phyloP scores from a whole-genome alignment of 2,113 vertebrate species.

The Chloroceryle aenea region DNA sequence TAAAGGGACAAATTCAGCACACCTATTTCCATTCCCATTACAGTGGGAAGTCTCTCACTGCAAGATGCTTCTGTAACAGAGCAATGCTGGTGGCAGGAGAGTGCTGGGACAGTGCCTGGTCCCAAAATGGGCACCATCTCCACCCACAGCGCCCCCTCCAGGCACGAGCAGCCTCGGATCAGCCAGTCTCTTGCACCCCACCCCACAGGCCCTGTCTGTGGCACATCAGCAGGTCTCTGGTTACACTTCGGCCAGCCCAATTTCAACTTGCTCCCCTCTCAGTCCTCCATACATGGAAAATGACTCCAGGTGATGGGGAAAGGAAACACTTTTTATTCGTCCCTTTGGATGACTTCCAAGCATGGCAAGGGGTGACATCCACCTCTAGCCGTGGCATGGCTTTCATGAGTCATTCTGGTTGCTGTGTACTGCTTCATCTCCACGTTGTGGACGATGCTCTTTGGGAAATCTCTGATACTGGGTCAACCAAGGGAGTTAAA shows the following conservation, averaged over 20 bases:
- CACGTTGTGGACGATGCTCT: background rate
- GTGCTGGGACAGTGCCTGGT: accelerated
- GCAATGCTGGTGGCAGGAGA: background rate
- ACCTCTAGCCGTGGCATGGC: background rate
- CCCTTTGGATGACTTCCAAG: background rate
- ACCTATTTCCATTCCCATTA: background rate
- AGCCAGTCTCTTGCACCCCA: background rate
- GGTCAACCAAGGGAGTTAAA: slow-evolving; percentile 46
- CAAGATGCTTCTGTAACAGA: background rate
- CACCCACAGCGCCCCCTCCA: background rate
- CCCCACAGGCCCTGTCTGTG: accelerated
- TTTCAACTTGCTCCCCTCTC: slow-evolving; percentile 58
- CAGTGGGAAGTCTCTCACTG: background rate
- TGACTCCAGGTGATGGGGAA: background rate
- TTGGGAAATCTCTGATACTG: background rate
- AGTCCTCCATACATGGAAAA: slow-evolving; percentile 4
- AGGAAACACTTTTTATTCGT: background rate
- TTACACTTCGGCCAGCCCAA: slow-evolving; percentile 36
- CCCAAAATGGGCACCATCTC: background rate
- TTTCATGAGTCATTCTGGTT: background rate
- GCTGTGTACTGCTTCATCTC: slow-evolving; percentile 9
- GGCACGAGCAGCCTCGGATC: background rate
- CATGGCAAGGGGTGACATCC: background rate
- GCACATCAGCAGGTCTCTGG: background rate
- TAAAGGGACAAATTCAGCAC: background rate